phyloP scores from a whole-genome alignment of 2,797 vertebrate species.

The Thripadectes ignobilis region DNA sequence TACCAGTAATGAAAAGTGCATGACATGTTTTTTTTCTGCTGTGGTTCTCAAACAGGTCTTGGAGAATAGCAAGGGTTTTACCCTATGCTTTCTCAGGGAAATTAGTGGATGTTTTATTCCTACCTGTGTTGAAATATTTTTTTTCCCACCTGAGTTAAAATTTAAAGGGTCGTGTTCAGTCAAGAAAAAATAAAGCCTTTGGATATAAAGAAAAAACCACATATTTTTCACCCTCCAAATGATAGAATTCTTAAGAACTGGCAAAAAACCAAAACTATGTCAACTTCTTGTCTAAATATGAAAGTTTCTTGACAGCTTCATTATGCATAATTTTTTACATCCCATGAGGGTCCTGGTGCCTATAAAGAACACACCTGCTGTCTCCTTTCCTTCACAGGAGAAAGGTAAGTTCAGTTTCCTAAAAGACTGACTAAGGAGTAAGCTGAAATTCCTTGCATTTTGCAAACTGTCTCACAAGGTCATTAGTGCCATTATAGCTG shows the following conservation, averaged over 20 bases:
- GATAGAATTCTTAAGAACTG: not conserved
- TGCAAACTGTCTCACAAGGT: conserved; percentile 40
- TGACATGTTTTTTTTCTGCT: not conserved
- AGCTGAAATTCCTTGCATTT: conserved; percentile 3
- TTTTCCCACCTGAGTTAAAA: not conserved
- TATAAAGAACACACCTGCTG: not conserved
- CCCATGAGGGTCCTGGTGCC: not conserved
- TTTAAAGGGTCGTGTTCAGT: not conserved
- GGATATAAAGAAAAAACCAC: not conserved
- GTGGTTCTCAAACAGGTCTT: not conserved
- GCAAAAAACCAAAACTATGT: conserved; percentile 9
- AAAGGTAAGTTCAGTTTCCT: not conserved
- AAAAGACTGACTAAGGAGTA: not conserved
- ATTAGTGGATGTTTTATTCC: not conserved
- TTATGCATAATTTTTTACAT: conserved; percentile 34
- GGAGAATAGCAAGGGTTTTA: not conserved
- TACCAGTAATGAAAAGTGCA: not conserved
- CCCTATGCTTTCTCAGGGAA: not conserved
- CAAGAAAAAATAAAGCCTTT: not conserved
- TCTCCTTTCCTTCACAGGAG: not conserved
- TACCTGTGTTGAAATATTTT: not conserved
- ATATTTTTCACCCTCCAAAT: not conserved
- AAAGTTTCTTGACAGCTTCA: conserved; percentile 32
- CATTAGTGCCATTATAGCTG: conserved; percentile 9
- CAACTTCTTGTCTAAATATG: conserved; percentile 50